Evolutionary conservation across 2,797 vertebrate genomes (phyloP).

Genomic region (Sciurus carolinensis): DNA sequence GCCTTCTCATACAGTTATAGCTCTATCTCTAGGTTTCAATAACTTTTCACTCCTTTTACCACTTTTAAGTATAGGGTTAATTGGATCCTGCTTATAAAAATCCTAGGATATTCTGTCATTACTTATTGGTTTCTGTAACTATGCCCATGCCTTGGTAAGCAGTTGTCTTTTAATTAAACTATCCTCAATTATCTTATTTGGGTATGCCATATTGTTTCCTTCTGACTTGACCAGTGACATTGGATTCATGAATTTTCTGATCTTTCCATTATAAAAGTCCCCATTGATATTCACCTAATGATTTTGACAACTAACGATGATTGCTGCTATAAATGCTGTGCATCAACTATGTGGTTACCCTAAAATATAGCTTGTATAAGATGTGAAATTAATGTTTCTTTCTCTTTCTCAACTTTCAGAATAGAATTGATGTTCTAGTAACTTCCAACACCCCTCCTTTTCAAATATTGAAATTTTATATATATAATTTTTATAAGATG

Average conservation of each 20-base stretch:
- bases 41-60: neutral
- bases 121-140: constrained; percentile 18
- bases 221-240: constrained; percentile 27
- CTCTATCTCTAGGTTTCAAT: neutral
- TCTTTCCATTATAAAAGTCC: constrained; percentile 3
- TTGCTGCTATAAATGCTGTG: constrained; percentile 4
- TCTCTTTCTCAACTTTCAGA: constrained; percentile 66
- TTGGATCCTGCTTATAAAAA: neutral
- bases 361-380: constrained; percentile 40
- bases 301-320: constrained; percentile 29
- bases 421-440: neutral
- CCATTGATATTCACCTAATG: neutral
- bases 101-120: neutral
- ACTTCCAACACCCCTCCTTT: neutral
- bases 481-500: neutral
- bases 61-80: neutral
- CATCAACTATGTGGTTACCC: constrained; percentile 2
- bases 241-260: neutral
- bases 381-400: constrained; percentile 8
- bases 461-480: neutral
- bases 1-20: neutral
- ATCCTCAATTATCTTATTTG: neutral
- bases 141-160: neutral
- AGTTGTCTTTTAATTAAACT: constrained; percentile 15
- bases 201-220: neutral